These are phyloP conservation scores for Sandelia bainsii DNA, from an alignment of 2,797 vertebrate genomes.

Conservation along the genomic window DNA sequence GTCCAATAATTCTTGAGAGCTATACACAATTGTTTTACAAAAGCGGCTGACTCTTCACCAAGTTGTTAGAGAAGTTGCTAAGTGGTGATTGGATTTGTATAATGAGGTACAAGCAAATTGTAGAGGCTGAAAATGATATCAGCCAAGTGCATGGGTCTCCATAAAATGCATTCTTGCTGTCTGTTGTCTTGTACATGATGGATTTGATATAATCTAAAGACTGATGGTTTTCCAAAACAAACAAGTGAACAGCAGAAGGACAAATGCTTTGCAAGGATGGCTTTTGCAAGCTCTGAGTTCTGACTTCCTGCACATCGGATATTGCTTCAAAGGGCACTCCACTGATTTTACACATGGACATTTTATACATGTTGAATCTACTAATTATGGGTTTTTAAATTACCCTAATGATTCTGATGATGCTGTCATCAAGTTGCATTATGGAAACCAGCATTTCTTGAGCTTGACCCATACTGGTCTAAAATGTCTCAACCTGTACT, in stretches of 20 bases:
- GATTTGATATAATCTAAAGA: slow-evolving; percentile 13
- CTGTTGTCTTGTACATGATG: slow-evolving; percentile 13
- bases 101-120: slow-evolving; percentile 14
- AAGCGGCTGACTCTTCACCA: slow-evolving; percentile 10
- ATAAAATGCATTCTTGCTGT: slow-evolving; percentile 13
- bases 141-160: neutral
- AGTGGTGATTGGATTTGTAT: slow-evolving; percentile 32
- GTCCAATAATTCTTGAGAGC: slow-evolving; percentile 36
- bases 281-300: too few species aligned
- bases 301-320: neutral
- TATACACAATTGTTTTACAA: slow-evolving; percentile 27
- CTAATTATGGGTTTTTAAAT: neutral
- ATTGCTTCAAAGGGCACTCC: neutral
- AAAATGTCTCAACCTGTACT: too few species aligned
- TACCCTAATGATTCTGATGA: neutral
- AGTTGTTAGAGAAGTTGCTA: slow-evolving; percentile 21
- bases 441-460: neutral
- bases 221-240: slow-evolving; percentile 26
- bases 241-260: slow-evolving; percentile 4
- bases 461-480: neutral
- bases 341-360: neutral
- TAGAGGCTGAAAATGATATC: slow-evolving; percentile 26
- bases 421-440: neutral
- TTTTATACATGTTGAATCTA: too few species aligned
- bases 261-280: neutral